These are phyloP conservation scores for Musca domestica DNA, from an alignment of 1,140 invertebrate genomes.

Conservation along the genomic window DNA sequence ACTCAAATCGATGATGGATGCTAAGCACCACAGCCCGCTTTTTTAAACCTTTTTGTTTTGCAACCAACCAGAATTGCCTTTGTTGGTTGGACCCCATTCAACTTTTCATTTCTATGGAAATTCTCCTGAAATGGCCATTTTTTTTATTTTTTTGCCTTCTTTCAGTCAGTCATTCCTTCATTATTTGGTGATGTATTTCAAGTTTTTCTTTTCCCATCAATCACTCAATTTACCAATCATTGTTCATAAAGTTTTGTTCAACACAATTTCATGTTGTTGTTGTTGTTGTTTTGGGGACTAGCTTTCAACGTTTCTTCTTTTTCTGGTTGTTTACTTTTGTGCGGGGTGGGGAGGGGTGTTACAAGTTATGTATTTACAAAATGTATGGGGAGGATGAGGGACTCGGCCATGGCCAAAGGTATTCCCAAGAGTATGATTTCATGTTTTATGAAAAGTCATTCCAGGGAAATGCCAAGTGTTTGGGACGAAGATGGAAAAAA, in stretches of 20 bases:
- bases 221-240: constrained; percentile 20
- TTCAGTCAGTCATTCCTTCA: background rate
- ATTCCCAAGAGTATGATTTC: constrained; percentile 4
- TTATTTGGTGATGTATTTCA: background rate
- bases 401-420: background rate
- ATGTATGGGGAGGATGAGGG: too few relatives aligned
- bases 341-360: too few relatives aligned
- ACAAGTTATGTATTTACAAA: too few relatives aligned
- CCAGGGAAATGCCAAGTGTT: background rate
- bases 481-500: background rate
- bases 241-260: background rate
- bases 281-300: background rate
- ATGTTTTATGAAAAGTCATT: background rate
- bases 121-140: background rate
- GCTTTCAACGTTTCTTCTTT: too few relatives aligned
- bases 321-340: too few relatives aligned
- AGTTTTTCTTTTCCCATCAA: background rate
- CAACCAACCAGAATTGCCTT: too few relatives aligned
- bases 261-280: constrained; percentile 3
- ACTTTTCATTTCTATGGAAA: too few relatives aligned
- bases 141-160: background rate
- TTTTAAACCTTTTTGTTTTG: too few relatives aligned
- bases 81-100: too few relatives aligned
- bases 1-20: too few relatives aligned
- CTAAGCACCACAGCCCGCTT: too few relatives aligned